phyloP scores from a whole-genome alignment of 2,888 invertebrate species.

The Macropis europaea region DNA sequence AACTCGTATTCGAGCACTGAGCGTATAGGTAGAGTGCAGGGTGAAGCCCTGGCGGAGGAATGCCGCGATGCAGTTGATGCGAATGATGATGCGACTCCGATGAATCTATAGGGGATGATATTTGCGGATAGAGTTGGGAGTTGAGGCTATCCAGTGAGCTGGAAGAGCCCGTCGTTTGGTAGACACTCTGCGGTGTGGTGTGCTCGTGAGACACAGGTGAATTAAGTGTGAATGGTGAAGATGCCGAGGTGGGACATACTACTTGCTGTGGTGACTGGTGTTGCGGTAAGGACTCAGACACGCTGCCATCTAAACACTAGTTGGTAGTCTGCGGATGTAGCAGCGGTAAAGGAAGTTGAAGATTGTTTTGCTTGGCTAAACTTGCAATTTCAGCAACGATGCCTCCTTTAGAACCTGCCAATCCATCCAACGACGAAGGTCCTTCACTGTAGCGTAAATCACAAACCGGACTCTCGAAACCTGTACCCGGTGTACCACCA shows the following conservation, averaged over 20 bases:
- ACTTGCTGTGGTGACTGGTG: slow-evolving; percentile 69
- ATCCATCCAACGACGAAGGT: slow-evolving; percentile 75
- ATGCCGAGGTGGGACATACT: slow-evolving; percentile 71
- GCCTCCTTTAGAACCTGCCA: slow-evolving; percentile 71
- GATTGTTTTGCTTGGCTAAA: slow-evolving; percentile 77
- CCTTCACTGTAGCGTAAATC: slow-evolving; percentile 78
- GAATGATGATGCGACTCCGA: slow-evolving; percentile 64
- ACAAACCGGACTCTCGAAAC: slow-evolving; percentile 78
- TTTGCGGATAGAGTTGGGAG: slow-evolving; percentile 69
- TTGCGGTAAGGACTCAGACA: slow-evolving; percentile 71
- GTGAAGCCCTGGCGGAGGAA: slow-evolving; percentile 76
- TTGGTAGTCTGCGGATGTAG: slow-evolving; percentile 79
- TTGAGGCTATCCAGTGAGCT: slow-evolving; percentile 61
- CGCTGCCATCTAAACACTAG: slow-evolving; percentile 78
- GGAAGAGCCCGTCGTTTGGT: slow-evolving; percentile 73
- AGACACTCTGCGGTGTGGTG: slow-evolving; percentile 75
- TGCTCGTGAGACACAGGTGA: slow-evolving; percentile 67
- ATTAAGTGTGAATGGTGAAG: slow-evolving; percentile 70
- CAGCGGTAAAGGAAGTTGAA: slow-evolving; percentile 78
- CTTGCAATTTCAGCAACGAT: slow-evolving; percentile 77
- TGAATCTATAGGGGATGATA: slow-evolving; percentile 64
- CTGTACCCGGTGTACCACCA: slow-evolving; percentile 73
- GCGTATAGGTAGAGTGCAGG: slow-evolving; percentile 78
- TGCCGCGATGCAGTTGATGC: slow-evolving; percentile 69
- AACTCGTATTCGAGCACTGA: slow-evolving; percentile 76